Conservation (phyloP, 2,113 vertebrate genomes). For the Lagopus leucura region DNA sequence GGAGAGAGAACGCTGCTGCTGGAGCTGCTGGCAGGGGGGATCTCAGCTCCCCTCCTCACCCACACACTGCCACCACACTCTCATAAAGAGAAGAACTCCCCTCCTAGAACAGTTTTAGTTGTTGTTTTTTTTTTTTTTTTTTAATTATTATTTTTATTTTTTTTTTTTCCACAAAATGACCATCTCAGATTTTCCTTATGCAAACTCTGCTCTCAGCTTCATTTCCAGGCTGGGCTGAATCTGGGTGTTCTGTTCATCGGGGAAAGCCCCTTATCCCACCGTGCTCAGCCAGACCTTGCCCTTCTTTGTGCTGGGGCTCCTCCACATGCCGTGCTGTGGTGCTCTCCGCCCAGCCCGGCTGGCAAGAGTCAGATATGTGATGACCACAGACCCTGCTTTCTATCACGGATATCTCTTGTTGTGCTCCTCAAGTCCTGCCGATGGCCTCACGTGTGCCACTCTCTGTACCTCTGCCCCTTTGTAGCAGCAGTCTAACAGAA, state of each 20-base stretch:
- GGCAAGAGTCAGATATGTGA: not conserved
- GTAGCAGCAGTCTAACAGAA: not conserved
- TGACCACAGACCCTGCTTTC: not conserved
- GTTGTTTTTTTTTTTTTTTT: not conserved
- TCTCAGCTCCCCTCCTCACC: not conserved
- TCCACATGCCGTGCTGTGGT: not conserved
- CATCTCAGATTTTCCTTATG: not conserved
- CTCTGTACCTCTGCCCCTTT: not conserved
- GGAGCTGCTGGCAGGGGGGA: not conserved
- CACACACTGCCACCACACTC: not conserved
- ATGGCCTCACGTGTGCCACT: no score
- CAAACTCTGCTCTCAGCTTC: not conserved
- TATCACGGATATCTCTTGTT: not conserved
- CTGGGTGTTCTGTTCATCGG: not conserved
- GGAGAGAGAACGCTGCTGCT: not conserved
- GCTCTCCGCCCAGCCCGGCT: not conserved
- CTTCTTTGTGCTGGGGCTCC: no score
- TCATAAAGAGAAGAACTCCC: not conserved
- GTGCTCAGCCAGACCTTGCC: not conserved
- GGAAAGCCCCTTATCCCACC: not conserved
- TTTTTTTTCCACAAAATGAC: not conserved
- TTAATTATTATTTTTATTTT: not conserved
- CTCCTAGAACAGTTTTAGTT: not conserved
- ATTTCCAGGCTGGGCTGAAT: not conserved
- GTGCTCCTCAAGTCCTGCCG: fast-evolving